Evolutionary conservation across 2,113 vertebrate species (phyloP).

Genomic region (Acrocephalus arundinaceus): DNA sequence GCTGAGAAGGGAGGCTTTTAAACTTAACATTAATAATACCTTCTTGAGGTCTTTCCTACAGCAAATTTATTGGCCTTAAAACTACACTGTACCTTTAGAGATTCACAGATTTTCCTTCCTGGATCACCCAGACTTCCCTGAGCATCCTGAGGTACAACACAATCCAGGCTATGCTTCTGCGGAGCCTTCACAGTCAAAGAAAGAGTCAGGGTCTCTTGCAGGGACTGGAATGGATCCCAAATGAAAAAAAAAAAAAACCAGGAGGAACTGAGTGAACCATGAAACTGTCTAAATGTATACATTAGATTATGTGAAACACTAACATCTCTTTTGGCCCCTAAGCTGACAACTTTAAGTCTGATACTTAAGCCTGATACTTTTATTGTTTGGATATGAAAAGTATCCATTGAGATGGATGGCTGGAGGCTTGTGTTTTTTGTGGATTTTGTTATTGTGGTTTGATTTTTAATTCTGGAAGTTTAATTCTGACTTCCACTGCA

Average conservation of each 20-base stretch:
- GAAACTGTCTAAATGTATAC: constrained; percentile 47
- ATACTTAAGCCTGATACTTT: constrained; percentile 42
- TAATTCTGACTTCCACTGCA: background rate
- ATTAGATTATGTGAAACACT: constrained; percentile 12
- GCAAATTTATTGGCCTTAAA: background rate
- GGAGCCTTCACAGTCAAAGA: background rate
- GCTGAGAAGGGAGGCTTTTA: background rate
- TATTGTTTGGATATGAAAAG: constrained; percentile 18
- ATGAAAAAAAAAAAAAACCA: background rate
- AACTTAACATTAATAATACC: background rate
- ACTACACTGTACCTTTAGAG: background rate
- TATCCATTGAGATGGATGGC: background rate
- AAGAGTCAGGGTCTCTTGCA: background rate
- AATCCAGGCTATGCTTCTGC: background rate
- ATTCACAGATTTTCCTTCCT: background rate
- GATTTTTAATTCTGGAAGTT: background rate
- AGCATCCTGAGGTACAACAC: background rate
- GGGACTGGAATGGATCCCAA: constrained; percentile 21
- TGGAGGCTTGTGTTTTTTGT: background rate
- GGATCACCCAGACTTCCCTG: background rate
- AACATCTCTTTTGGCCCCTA: constrained; percentile 48
- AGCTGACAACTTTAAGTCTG: constrained; percentile 46
- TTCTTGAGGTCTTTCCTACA: background rate
- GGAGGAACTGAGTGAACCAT: background rate
- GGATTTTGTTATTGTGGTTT: background rate